Evolutionary conservation across 2,113 vertebrate species (phyloP).

Genomic region (Pteruthius melanotis): DNA sequence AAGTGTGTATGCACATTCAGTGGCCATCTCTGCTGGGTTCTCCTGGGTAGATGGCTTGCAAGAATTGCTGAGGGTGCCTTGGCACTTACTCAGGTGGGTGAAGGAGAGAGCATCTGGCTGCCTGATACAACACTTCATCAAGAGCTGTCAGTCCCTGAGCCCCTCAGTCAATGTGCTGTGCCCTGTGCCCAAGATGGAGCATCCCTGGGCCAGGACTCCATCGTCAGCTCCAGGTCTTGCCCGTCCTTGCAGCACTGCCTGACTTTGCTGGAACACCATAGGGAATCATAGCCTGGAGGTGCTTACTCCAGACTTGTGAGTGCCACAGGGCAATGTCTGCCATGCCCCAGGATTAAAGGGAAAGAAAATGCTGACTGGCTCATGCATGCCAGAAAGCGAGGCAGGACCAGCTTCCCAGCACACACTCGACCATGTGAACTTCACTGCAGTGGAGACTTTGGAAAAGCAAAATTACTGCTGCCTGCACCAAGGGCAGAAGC

Average conservation of each 20-base stretch:
- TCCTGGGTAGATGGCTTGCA: not conserved
- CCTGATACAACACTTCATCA: not conserved
- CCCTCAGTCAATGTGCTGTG: fast-evolving
- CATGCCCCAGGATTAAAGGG: not conserved
- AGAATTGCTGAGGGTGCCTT: not conserved
- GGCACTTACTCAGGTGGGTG: not conserved
- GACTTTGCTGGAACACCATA: not conserved
- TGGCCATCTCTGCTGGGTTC: not conserved
- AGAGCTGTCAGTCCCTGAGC: not conserved
- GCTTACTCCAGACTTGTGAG: not conserved
- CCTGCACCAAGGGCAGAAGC: not conserved
- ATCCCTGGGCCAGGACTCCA: not conserved
- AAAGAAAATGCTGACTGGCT: not conserved
- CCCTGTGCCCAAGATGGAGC: not conserved
- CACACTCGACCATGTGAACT: fast-evolving
- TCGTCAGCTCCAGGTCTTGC: not conserved
- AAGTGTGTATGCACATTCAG: not conserved
- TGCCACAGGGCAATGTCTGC: not conserved
- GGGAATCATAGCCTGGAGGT: fast-evolving
- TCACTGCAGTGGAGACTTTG: not conserved
- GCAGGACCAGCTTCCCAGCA: not conserved
- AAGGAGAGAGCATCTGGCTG: not conserved
- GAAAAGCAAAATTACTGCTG: not conserved
- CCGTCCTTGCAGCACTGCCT: not conserved
- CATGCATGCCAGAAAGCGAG: not conserved